Evolutionary conservation across 2,797 vertebrate species (phyloP), one percentile per base, ranked within the genome.

Genomic region (Hirundo rustica): DNA sequence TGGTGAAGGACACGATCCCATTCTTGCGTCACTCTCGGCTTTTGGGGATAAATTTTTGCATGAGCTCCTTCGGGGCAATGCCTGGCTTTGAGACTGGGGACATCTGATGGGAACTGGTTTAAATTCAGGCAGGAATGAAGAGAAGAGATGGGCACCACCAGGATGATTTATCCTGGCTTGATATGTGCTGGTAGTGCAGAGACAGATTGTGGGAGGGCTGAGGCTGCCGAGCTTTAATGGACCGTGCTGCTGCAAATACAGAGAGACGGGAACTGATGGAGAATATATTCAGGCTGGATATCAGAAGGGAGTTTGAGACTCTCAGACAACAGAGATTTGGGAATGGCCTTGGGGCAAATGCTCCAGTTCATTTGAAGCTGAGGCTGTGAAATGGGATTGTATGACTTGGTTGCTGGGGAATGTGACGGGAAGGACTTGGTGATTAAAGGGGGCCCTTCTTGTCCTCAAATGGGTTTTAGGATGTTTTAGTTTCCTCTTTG

Each of bases 351-450:
- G 71, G 74, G 96, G 95, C 50, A 93, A 94, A 89, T 7, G 86
- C 96, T 96, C 85, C 95, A 96, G 93, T 67, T 96, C 88, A 95
- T 96, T 95, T 96, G 95, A 96, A 96, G 96, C 81, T 88, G 85
- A 86, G 87, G 92, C 90, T 94, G 95, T 96, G 96, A 96, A 96
- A 96, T 91, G 90, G 83, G 96, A 96, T 96, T 96, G 94, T 86
- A 53, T 18, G 94, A 72, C 94, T 96, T 94, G 93, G 94, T 92
- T 96, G 96, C 94, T 70, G 55, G 80, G 55, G 80, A 96, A 88
- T 84, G 80, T 95, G 93, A 96, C 1, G 8, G 90, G 83, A 87
- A 90, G 92, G 92, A 86, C 95, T 96, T 93, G 92, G 71, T 96
- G 95, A 96, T 94, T 95, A 96, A 96, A 96, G 88, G 23, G 57